These are phyloP conservation scores for Ctenomys sociabilis DNA, from an alignment of 2,113 vertebrate species.

Conservation along the genomic window DNA sequence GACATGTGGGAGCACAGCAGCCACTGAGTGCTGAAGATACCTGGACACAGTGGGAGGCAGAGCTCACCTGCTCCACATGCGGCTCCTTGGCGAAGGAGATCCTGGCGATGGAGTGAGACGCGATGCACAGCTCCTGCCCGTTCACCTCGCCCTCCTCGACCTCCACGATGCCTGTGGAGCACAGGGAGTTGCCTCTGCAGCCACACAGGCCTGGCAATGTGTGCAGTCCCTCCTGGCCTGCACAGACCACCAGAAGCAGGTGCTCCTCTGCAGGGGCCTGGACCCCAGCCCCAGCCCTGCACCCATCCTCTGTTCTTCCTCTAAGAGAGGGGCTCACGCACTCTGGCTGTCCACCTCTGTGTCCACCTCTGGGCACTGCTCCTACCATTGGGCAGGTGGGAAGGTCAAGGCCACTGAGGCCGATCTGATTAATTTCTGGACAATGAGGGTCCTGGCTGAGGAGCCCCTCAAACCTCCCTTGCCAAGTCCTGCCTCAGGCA, in stretches of 20 bases:
- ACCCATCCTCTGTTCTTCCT: not conserved
- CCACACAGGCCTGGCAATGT: not conserved
- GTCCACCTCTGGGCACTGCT: not conserved
- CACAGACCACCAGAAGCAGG: not conserved
- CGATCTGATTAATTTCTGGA: not conserved
- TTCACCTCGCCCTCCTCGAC: slow-evolving; percentile 96
- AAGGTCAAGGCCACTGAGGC: not conserved
- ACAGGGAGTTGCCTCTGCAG: not conserved
- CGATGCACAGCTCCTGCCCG: slow-evolving; percentile 90
- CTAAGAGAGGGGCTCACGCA: not conserved
- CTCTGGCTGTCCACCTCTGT: not conserved
- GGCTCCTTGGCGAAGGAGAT: slow-evolving; percentile 96
- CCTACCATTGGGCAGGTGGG: not conserved
- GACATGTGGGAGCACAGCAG: fast-evolving
- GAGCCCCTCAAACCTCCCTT: not conserved
- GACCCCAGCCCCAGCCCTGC: not conserved
- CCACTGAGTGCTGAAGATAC: not conserved
- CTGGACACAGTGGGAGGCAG: fast-evolving
- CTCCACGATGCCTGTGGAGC: slow-evolving; percentile 93
- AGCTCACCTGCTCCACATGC: slow-evolving; percentile 92
- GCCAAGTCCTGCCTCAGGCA: not conserved
- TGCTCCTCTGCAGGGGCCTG: not conserved
- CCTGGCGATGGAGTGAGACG: slow-evolving; percentile 91
- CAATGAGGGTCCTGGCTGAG: not conserved
- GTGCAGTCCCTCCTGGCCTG: not conserved